Evolutionary conservation across 2,113 vertebrate genomes (phyloP).

Genomic region (Cariama cristata): DNA sequence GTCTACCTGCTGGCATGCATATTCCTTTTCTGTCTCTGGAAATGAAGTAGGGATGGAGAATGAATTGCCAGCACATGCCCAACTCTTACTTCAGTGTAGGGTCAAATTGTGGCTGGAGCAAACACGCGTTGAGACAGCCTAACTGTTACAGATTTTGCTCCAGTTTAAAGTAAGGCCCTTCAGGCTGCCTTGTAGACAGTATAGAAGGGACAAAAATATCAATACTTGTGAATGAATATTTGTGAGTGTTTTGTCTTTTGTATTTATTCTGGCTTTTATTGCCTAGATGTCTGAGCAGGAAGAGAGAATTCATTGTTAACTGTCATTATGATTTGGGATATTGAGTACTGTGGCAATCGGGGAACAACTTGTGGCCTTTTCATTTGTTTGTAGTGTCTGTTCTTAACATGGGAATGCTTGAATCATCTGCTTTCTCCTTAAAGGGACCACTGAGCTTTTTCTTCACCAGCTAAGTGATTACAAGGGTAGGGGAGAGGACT

Average conservation of each 20-base stretch:
- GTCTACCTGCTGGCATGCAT: not conserved
- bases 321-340: fast-evolving
- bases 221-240: not conserved
- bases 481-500: not conserved
- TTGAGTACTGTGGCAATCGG: not conserved
- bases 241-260: not conserved
- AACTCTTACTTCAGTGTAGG: not conserved
- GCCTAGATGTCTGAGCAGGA: not conserved
- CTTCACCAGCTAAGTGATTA: not conserved
- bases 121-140: not conserved
- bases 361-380: not conserved
- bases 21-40: not conserved
- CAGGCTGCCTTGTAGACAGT: not conserved
- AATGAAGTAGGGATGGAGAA: not conserved
- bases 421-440: not conserved
- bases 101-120: not conserved
- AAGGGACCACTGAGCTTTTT: not conserved
- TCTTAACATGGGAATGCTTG: not conserved
- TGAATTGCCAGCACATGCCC: not conserved
- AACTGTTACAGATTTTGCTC: not conserved
- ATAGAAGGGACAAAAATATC: not conserved
- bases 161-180: not conserved
- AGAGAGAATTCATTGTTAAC: not conserved
- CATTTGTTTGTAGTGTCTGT: not conserved
- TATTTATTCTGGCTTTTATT: not conserved